Evolutionary conservation across 1,140 invertebrate genomes (phyloP).

Genomic region (Drosophila cardini): DNA sequence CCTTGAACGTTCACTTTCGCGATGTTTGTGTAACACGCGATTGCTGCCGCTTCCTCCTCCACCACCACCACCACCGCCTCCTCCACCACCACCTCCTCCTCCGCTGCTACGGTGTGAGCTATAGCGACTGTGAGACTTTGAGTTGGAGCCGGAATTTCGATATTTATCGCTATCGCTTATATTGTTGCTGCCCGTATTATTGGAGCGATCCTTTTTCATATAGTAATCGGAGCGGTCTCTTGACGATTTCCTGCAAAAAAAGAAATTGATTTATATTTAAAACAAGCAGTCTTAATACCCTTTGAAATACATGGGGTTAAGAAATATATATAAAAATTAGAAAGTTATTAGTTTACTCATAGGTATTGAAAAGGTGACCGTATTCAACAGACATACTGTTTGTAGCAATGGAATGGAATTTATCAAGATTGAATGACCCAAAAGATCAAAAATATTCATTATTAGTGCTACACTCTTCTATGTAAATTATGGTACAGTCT

Average conservation of each 20-base stretch:
- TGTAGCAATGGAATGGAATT: no score
- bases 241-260: constrained; percentile 58
- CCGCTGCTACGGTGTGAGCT: constrained; percentile 61
- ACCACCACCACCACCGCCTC: constrained; percentile 23
- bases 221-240: constrained; percentile 79
- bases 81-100: constrained; percentile 30
- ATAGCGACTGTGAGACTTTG: constrained; percentile 70
- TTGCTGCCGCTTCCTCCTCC: constrained; percentile 40
- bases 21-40: constrained; percentile 68
- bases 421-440: no score
- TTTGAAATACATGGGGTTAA: no score
- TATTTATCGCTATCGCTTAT: constrained; percentile 66
- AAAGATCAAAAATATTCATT: no score
- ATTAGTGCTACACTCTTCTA: no score
- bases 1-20: constrained; percentile 75
- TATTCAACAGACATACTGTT: no score
- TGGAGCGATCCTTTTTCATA: constrained; percentile 69
- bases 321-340: no score
- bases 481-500: no score
- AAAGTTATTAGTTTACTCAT: no score
- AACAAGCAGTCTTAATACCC: no score
- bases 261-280: no score
- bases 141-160: constrained; percentile 66
- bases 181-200: constrained; percentile 59
- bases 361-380: no score